Evolutionary conservation across 2,113 vertebrate genomes (phyloP).

Genomic region (Oxygymnocypris stewartii): DNA sequence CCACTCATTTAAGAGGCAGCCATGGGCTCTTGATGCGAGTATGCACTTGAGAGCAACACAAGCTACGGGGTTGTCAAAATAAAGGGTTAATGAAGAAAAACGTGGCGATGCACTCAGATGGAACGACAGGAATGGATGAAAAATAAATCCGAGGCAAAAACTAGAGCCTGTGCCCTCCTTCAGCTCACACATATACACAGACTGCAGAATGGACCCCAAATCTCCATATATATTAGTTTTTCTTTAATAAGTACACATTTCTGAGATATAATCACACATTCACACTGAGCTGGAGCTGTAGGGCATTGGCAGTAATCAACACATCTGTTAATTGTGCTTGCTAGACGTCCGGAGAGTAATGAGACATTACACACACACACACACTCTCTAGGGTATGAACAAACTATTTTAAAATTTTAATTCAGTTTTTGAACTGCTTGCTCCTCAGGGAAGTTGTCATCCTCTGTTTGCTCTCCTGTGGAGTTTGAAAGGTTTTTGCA

Average conservation of each 20-base stretch:
- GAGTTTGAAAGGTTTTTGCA: not conserved
- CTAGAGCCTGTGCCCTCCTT: not conserved
- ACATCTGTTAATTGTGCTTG: constrained; percentile 42
- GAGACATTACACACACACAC: constrained; percentile 31
- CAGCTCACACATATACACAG: not conserved
- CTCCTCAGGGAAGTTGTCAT: constrained; percentile 35
- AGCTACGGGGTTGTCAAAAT: constrained; percentile 8
- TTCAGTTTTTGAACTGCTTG: constrained; percentile 23
- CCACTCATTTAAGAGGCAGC: constrained; percentile 66
- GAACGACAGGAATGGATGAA: constrained; percentile 1
- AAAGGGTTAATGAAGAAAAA: constrained; percentile 27
- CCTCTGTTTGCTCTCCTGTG: constrained; percentile 29
- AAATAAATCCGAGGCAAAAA: constrained; percentile 27
- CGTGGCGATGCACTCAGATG: not conserved
- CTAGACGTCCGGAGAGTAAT: constrained; percentile 38
- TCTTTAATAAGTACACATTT: constrained; percentile 45
- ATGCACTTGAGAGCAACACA: constrained; percentile 28
- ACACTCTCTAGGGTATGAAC: constrained; percentile 10
- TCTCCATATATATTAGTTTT: constrained; percentile 38
- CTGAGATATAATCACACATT: constrained; percentile 23
- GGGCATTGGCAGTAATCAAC: constrained; percentile 21
- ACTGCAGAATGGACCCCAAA: not conserved
- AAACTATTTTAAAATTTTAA: constrained; percentile 36
- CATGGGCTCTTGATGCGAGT: constrained; percentile 9
- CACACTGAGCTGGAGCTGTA: constrained; percentile 25